Evolutionary conservation across 1,140 invertebrate species (phyloP), one percentile per base, ranked within the genome.

Genomic region (Caerostris darwini): DNA sequence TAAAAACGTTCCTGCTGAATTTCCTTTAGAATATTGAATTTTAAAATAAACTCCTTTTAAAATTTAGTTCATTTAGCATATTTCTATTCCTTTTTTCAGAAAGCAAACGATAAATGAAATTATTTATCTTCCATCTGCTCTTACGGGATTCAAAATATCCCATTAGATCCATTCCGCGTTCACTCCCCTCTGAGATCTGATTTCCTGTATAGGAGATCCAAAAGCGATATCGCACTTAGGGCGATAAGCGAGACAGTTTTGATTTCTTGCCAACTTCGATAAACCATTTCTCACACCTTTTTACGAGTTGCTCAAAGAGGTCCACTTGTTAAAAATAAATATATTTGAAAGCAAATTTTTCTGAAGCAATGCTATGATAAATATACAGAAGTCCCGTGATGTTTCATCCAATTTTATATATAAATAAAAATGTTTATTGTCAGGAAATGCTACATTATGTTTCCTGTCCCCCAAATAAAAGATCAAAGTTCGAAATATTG

Each of bases 241-340:
- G 50, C 34, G 71, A 77, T 77, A 77, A 77, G 71, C 71, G 71
- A 77, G 34, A 77, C 34, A 77, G 8, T 77, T 77, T 77, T 77
- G 71, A 77, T 50, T 77, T 77, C 71, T 12, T 77, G 71, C 71
- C 19, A 77, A 77, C 10, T 77, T 77, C 34, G 19, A 77, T 77
- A 77, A 53, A 34, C 69, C 19, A 77, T 77, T 77, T 77, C 69
- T 77, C 69, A 50, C 19, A 77, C 2, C 5, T 12, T 34, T 34
- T 34, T 10, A 5, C 69, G 19, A 10, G 19, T 12, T 77, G 34
- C 50, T 77, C 34, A 34, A 53, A 7, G 50, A 77, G 71, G 10
- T 50, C 3, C 34, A 4, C 12, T 50, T 3, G 34, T 34, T 34
- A 34, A 34, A 34, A n/a, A n/a, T n/a, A 77, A 12, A 77, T 12